Base-by-base conservation (phyloP, 2,797 vertebrate genomes). In the Paguma larvata region DNA sequence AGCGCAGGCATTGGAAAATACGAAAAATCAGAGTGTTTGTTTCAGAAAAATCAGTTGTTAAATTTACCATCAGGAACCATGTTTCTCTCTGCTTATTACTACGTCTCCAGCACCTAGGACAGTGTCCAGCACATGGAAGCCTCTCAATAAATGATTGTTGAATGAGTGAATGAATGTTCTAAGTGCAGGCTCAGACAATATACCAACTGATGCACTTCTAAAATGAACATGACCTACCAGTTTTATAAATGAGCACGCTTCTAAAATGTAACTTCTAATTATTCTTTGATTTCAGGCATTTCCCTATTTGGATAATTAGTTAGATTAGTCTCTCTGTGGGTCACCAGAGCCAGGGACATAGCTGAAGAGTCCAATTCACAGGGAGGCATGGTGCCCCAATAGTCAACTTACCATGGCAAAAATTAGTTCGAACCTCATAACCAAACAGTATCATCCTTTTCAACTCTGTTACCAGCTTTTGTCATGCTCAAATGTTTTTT, bases 1-100 rank as follows among this genome's bases (percentile, higher is more conserved):
- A 82, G 16, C n/a, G 79, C n/a, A 75, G 83, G 72, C 88, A 92
- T 15, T n/a, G 41, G 56, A 32, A 95, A 91, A 86, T 78, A 85
- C 13, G 73, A 86, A 72, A 73, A 85, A 23, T 62, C 21, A 51
- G 13, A 67, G 11, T 4, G 59, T 85, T 85, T 65, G 32, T 85
- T 94, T 83, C 25, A 46, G 16, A 56, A 79, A 85, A 89, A 46
- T 19, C 34, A 95, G 10, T 65, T 95, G 16, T 73, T 82, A 88
- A 67, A 44, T 90, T 75, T 85, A 75, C 25, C 32, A 56, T 46
- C n/a, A 89, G 85, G 27, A 65, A 44, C 41, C 68, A 59, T 14
- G 2, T 46, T 92, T 89, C 25, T 63, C 30, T 96, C 86, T 91
- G 21, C 44, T 34, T 79, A 73, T 0, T 92, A 68, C 75, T 67